These are phyloP conservation scores for Serripes groenlandicus DNA, from an alignment of 2,888 invertebrate species.

Conservation along the genomic window DNA sequence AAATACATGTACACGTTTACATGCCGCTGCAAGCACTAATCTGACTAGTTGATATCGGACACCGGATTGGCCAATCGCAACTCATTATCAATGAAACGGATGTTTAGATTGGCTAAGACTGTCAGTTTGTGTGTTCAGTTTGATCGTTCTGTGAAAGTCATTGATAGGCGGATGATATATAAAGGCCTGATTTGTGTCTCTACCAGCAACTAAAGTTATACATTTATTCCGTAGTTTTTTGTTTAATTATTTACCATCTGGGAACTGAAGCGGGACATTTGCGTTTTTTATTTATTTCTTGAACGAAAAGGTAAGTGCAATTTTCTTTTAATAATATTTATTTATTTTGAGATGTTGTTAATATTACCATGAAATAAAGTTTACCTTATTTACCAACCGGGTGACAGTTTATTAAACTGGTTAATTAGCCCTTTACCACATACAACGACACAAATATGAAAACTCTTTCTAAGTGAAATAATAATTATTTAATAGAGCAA, in stretches of 20 bases:
- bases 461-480: too few species aligned
- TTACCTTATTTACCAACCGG: too few species aligned
- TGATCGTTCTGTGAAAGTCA: conserved; percentile 2
- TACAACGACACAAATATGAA: too few species aligned
- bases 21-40: not conserved
- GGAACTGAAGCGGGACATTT: not conserved
- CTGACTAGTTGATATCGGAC: conserved; percentile 13
- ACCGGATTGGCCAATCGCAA: conserved; percentile 57
- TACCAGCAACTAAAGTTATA: conserved; percentile 10
- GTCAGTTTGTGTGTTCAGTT: conserved; percentile 11
- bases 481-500: too few species aligned
- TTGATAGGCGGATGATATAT: conserved; percentile 2
- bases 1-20: not conserved
- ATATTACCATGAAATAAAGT: too few species aligned
- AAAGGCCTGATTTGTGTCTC: conserved; percentile 2
- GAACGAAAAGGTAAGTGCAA: not conserved
- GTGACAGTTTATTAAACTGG: too few species aligned
- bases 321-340: too few species aligned
- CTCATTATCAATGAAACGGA: conserved; percentile 49
- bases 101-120: conserved; percentile 52
- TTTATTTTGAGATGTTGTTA: too few species aligned
- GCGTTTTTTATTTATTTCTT: not conserved
- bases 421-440: too few species aligned
- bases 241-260: not conserved
- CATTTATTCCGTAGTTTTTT: conserved; percentile 8